Conservation (phyloP, 2,888 invertebrate species). For the Ophion costatus region DNA sequence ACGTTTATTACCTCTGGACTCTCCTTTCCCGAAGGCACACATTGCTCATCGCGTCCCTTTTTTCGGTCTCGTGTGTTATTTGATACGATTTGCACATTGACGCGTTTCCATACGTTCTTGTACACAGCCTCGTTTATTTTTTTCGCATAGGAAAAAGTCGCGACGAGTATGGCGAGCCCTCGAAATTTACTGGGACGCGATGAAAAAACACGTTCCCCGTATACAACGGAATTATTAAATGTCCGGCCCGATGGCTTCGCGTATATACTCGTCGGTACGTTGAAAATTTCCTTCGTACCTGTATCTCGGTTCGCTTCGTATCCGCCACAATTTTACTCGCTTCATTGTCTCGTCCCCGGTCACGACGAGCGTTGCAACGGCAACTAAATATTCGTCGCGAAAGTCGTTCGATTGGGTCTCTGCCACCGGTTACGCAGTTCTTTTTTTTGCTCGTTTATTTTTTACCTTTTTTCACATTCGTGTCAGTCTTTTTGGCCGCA, state of each 20-base stretch:
- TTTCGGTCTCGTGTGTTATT: not conserved
- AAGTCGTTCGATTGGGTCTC: conserved; percentile 61
- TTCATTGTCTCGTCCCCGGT: conserved; percentile 41
- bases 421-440: not conserved
- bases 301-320: conserved; percentile 6
- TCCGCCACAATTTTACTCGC: conserved; percentile 39
- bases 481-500: conserved; percentile 66
- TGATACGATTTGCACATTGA: not conserved
- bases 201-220: not conserved
- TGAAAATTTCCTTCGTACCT: conserved; percentile 18
- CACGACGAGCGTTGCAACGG: conserved; percentile 55
- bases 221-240: conserved; percentile 41
- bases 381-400: conserved; percentile 60
- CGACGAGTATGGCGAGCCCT: not conserved
- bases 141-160: not conserved
- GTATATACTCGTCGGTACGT: not conserved
- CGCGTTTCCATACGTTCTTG: not conserved
- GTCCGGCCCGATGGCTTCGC: conserved; percentile 3
- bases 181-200: not conserved
- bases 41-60: not conserved
- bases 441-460: conserved; percentile 51
- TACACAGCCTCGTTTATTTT: not conserved
- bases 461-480: conserved; percentile 33
- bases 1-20: not conserved
- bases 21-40: not conserved